Evolutionary conservation across 2,797 vertebrate species (phyloP).

Genomic region (Chloroceryle inda): DNA sequence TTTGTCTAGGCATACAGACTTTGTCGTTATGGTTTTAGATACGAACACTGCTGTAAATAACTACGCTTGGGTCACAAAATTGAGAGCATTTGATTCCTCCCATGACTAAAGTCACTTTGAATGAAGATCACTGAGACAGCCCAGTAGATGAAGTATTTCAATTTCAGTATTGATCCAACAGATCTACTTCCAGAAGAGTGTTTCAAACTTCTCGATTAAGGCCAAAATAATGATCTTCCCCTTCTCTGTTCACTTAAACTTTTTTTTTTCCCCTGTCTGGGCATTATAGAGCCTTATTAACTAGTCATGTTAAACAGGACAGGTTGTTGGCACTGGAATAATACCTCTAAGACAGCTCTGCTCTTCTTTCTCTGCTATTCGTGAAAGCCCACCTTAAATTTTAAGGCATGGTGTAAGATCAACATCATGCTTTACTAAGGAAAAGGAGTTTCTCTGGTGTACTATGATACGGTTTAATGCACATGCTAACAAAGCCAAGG

Average conservation of each 20-base stretch:
- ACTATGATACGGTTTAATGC: neutral
- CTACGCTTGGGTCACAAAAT: neutral
- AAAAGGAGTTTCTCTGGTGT: neutral
- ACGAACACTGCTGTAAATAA: neutral
- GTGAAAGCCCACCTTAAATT: neutral
- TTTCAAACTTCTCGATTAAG: neutral
- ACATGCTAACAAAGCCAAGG: neutral
- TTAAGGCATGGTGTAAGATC: neutral
- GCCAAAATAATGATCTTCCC: neutral
- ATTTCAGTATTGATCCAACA: neutral
- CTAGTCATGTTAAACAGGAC: neutral
- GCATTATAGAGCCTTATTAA: neutral
- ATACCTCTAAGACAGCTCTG: neutral
- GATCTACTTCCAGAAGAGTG: neutral
- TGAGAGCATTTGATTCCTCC: neutral
- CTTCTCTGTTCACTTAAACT: neutral
- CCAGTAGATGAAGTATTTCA: neutral
- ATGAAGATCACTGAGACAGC: neutral
- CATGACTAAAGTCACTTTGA: neutral
- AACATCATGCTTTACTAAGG: neutral
- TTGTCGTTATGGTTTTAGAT: neutral
- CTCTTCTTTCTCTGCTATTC: neutral
- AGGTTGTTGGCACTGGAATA: neutral
- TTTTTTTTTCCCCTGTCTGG: neutral
- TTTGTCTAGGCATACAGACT: neutral